phyloP scores from a whole-genome alignment of 2,113 vertebrate genomes.

The Bufo gargarizans region DNA sequence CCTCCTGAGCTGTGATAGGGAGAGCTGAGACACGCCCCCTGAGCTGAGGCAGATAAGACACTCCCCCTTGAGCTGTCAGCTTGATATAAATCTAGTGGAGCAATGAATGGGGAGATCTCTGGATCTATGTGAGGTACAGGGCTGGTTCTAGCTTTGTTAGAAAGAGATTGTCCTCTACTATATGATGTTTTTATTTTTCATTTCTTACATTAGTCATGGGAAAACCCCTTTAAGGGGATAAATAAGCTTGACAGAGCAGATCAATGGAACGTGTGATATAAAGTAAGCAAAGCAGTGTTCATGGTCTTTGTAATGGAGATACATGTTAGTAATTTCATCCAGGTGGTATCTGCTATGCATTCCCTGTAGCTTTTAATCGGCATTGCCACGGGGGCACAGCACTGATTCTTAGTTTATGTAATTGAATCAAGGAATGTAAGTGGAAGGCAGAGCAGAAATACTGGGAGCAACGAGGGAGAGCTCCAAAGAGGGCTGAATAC shows the following conservation, averaged over 20 bases:
- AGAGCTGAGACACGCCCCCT: too few species aligned
- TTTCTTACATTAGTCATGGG: too few species aligned
- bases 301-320: not conserved
- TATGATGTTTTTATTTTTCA: too few species aligned
- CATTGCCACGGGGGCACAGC: conserved; percentile 3
- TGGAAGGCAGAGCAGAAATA: conserved; percentile 1
- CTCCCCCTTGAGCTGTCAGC: too few species aligned
- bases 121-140: too few species aligned
- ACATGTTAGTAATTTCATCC: conserved; percentile 7
- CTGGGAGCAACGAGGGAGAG: not conserved
- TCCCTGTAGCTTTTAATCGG: not conserved
- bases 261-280: not conserved
- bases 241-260: not conserved
- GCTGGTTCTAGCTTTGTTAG: too few species aligned
- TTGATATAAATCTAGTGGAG: too few species aligned
- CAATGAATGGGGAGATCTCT: too few species aligned
- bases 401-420: not conserved
- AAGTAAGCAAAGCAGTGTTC: not conserved
- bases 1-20: too few species aligned
- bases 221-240: too few species aligned
- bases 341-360: not conserved
- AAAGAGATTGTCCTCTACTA: too few species aligned
- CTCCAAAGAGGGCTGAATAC: conserved; percentile 20
- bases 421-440: conserved; percentile 31
- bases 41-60: too few species aligned